Base-by-base conservation (phyloP, 2,113 vertebrate genomes). In the Tautogolabrus adspersus region DNA sequence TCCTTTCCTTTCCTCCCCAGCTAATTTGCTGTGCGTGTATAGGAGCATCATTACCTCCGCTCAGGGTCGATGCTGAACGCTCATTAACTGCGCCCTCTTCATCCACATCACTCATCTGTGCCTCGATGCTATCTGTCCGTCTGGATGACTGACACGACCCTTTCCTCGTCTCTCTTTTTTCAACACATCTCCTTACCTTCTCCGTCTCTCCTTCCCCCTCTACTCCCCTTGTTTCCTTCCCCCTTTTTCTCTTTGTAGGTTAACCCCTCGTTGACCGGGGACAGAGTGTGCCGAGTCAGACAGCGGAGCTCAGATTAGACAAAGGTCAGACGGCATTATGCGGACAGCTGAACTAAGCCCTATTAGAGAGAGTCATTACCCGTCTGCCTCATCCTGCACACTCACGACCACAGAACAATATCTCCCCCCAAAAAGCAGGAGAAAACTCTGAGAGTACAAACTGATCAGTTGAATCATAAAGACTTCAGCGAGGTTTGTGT, bases 281-380 rank as follows among this genome's bases (percentile, higher is more conserved):
- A 38, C 23, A 3, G 58, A 63, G 64, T 42, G 66, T 11, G 64
- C n/a, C 8, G 49, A 79, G 66, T 62, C 80, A 75, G 60, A 78
- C 66, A 62, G 56, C 12, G 13, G 30, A 42, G 19, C 73, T 67
- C 51, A 81, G 85, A 85, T 83, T 74, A 87, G 81, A 83, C 68
- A 55, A 60, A 79, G 68, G 76, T 80, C 88, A 89, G 88, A 87
- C 66, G 40, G 74, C 60, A 65, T 83, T 72, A 83, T 70, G 82
- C 40, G 42, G 70, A 47, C 79, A 85, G 72, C 85, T 89, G 83
- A 89, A 68, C 80, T 85, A 87, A 87, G 60, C 67, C 79, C 71
- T 78, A 78, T 89, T 83, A 85, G 66, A 74, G 72, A 77, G 70
- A 85, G 80, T 85, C 82, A 79, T 87, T 87, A 85, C 51, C 77